phyloP scores from a whole-genome alignment of 1,140 invertebrate species.

The Drosophila insularis region DNA sequence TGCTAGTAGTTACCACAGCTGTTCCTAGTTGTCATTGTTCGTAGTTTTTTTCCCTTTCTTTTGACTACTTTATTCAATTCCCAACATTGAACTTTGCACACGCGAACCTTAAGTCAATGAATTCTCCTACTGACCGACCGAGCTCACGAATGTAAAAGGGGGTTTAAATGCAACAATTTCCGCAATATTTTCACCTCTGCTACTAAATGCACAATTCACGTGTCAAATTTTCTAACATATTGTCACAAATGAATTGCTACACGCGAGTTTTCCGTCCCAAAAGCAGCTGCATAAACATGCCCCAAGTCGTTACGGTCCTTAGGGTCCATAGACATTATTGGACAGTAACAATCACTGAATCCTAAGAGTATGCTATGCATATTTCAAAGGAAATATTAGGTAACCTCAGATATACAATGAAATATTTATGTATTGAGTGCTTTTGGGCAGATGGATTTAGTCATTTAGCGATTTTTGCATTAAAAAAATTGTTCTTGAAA shows the following conservation, averaged over 20 bases:
- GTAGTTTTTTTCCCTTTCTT: slow-evolving; percentile 61
- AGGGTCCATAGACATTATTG: slow-evolving; percentile 34
- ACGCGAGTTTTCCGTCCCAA: slow-evolving; percentile 42
- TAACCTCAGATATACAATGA: no score
- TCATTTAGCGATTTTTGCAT: no score
- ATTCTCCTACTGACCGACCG: slow-evolving; percentile 34
- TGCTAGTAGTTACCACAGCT: slow-evolving; percentile 27
- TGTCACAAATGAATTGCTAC: slow-evolving; percentile 54
- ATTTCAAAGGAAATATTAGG: no score
- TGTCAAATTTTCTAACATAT: slow-evolving; percentile 38
- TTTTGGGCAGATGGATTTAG: no score
- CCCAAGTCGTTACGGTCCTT: slow-evolving; percentile 29
- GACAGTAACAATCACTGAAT: slow-evolving; percentile 17
- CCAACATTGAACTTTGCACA: slow-evolving; percentile 50
- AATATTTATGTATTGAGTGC: no score
- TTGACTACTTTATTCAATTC: slow-evolving; percentile 71
- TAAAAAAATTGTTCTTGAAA: no score
- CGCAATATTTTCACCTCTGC: slow-evolving; percentile 27
- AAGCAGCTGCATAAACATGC: slow-evolving; percentile 63
- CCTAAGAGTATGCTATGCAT: no score
- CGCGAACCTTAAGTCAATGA: slow-evolving; percentile 24
- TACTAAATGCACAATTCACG: slow-evolving; percentile 50
- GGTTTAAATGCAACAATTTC: slow-evolving; percentile 26
- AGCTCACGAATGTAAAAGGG: background rate
- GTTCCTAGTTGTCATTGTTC: slow-evolving; percentile 65